Base-by-base conservation (phyloP, 2,888 invertebrate species). In the Drosophila dives region DNA sequence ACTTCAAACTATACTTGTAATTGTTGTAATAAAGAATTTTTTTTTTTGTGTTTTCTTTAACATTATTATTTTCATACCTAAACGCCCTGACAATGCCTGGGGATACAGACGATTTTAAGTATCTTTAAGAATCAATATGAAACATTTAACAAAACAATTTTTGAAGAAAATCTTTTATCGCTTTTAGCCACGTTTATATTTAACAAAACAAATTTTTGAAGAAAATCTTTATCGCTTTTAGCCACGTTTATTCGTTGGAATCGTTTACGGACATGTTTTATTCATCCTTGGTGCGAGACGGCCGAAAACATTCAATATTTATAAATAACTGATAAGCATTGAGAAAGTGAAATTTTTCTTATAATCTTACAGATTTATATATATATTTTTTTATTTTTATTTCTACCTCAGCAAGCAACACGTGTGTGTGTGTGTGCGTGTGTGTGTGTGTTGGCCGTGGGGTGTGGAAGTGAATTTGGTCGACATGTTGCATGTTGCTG, bases 311-410 rank as follows among this genome's bases (percentile, higher is more conserved):
- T 73, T 72, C 80, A 84, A 89, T 82, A 86, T 83, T 79, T 89
- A 83, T 74, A 68, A 75, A 80, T 85, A 87, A 87, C 84, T 82
- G 86, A 82, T 77, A 86, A 77, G 68, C 74, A 73, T 69, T 78
- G 87, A 82, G 87, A 89, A 89, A 89, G 89, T 89, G 89, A 89
- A 89, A 90, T 86, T 83, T 90, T 81, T 83, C 70, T 64, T 73
- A 69, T 81, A 84, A 84, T 81, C 86, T 82, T 69, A 69, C 56
- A 77, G 80, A 81, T 89, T 84, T 83, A 74, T 29, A 29, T 29
- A 3, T 26, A 29, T 29, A n/a, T 6, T 80, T 81, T 78, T 38
- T 38, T 2, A 23, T 23, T 23, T 12, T 8, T 83, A 60, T 72
- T 12, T 83, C 60, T 72, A 72, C 72, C 83, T 81, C 77, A 75